These are phyloP conservation scores for Pseudochaenichthys georgianus DNA, from an alignment of 2,797 vertebrate species.

Conservation along the genomic window DNA sequence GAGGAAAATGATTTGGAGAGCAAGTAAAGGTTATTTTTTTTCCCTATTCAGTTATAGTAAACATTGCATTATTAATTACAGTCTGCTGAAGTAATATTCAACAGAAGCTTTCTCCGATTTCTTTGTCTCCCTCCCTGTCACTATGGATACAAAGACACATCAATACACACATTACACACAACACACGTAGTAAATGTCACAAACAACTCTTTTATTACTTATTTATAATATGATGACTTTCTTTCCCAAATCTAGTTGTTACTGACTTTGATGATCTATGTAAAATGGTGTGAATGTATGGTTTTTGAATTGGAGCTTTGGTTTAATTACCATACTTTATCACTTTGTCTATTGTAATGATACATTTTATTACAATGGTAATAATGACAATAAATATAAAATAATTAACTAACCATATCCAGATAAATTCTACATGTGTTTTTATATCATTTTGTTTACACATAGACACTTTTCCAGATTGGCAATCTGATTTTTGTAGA, in stretches of 20 bases:
- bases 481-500: not conserved
- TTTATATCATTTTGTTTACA: not conserved
- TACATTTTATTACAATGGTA: not conserved
- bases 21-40: not conserved
- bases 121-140: not conserved
- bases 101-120: not conserved
- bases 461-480: not conserved
- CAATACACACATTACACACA: not conserved
- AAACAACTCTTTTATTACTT: not conserved
- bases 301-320: not conserved
- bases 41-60: not conserved
- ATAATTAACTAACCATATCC: not conserved
- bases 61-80: not conserved
- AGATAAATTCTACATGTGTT: no score
- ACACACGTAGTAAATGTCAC: not conserved
- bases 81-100: not conserved
- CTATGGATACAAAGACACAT: not conserved
- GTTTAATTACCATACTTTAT: not conserved
- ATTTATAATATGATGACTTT: not conserved
- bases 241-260: not conserved
- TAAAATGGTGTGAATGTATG: not conserved
- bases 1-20: constrained; percentile 8
- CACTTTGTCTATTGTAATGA: no score
- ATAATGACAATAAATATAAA: not conserved
- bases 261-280: not conserved